Evolutionary conservation across 2,888 invertebrate species (phyloP).

Genomic region (Anthophora plumipes): DNA sequence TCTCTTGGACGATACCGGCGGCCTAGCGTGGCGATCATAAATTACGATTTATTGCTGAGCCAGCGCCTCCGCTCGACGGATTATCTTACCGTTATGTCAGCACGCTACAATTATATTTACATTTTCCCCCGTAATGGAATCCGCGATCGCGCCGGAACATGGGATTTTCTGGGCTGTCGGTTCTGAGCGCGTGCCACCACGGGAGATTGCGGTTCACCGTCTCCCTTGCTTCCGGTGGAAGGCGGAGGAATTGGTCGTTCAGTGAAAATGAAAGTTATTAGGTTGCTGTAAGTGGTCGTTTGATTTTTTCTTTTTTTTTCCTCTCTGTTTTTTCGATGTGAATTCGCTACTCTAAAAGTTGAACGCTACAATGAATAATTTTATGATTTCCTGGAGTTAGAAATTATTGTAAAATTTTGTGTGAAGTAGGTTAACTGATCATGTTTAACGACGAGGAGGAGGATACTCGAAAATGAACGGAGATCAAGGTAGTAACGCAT

Average conservation of each 20-base stretch:
- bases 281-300: too few relatives aligned
- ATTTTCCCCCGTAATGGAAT: constrained; percentile 80
- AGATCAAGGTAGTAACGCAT: background rate
- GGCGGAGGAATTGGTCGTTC: background rate
- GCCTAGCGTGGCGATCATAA: constrained; percentile 79
- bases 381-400: too few relatives aligned
- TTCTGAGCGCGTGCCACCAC: background rate
- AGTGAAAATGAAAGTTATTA: background rate
- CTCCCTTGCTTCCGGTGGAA: background rate
- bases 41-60: constrained; percentile 83
- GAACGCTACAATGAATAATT: too few relatives aligned
- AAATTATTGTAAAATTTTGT: too few relatives aligned
- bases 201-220: too few relatives aligned
- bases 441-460: too few relatives aligned
- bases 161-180: constrained; percentile 30
- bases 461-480: too few relatives aligned
- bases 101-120: constrained; percentile 82
- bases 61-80: constrained; percentile 82
- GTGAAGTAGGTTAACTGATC: too few relatives aligned
- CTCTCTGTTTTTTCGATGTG: too few relatives aligned
- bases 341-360: too few relatives aligned
- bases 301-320: too few relatives aligned
- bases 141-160: constrained; percentile 27
- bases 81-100: constrained; percentile 84
- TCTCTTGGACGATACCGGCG: constrained; percentile 71